phyloP scores from a whole-genome alignment of 2,113 vertebrate genomes.

The Cygnus atratus region DNA sequence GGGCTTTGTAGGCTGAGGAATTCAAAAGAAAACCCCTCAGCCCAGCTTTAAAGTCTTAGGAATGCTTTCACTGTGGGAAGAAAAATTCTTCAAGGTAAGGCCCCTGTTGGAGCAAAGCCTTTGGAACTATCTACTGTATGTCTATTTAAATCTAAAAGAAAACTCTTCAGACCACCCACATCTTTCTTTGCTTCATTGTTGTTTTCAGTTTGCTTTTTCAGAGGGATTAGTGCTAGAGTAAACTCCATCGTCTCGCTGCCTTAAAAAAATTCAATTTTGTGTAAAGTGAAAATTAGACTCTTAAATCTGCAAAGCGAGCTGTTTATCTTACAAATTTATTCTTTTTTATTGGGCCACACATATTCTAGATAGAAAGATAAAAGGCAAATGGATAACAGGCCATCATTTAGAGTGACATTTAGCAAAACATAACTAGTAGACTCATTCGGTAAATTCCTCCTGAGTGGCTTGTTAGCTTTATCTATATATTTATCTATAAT shows the following conservation, averaged over 20 bases:
- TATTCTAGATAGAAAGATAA: constrained; percentile 78
- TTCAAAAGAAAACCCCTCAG: constrained; percentile 23
- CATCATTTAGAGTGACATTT: constrained; percentile 68
- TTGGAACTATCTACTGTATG: constrained; percentile 54
- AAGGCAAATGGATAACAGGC: constrained; percentile 72
- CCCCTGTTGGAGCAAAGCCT: constrained; percentile 19
- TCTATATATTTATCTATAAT: constrained; percentile 56
- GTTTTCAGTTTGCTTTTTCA: constrained; percentile 79
- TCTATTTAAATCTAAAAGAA: constrained; percentile 69
- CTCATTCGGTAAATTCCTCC: constrained; percentile 46
- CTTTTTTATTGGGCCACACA: constrained; percentile 83
- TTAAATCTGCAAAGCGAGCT: constrained; percentile 81
- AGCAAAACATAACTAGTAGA: constrained; percentile 56
- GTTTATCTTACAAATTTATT: constrained; percentile 85
- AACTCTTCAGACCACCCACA: constrained; percentile 80
- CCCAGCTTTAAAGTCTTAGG: constrained; percentile 46
- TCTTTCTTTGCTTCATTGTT: constrained; percentile 66
- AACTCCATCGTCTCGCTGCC: constrained; percentile 72
- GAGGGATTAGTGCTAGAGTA: constrained; percentile 78
- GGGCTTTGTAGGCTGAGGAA: constrained; percentile 33
- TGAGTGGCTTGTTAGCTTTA: constrained; percentile 45
- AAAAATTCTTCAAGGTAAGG: constrained; percentile 62
- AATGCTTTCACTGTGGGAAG: constrained; percentile 58
- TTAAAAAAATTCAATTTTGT: constrained; percentile 71
- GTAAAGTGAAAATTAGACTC: constrained; percentile 81